These are phyloP conservation scores for Tragelaphus scriptus DNA, from an alignment of 2,113 vertebrate genomes.

Conservation along the genomic window DNA sequence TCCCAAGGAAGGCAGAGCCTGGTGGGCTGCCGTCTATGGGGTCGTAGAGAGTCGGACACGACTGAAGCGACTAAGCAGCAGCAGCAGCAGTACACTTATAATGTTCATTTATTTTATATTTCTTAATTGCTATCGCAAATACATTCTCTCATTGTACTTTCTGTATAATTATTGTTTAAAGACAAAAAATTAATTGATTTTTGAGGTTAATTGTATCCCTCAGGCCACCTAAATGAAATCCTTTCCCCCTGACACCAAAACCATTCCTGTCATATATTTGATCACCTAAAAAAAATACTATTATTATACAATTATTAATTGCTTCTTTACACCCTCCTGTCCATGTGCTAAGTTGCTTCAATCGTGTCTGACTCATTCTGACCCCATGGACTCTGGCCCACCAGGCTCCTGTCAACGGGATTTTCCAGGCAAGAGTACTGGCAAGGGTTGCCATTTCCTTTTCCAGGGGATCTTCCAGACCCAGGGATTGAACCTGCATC, in stretches of 20 bases:
- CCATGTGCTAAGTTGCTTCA: neutral
- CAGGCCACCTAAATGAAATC: neutral
- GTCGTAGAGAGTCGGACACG: too few relatives aligned
- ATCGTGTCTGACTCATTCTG: neutral
- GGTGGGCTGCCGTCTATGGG: too few relatives aligned
- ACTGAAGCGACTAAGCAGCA: too few relatives aligned
- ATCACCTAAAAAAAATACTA: too few relatives aligned
- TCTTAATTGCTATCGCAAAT: neutral
- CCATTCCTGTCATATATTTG: neutral
- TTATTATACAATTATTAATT: too few relatives aligned
- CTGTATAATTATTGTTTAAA: neutral
- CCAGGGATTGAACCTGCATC: neutral
- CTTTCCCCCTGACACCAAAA: neutral
- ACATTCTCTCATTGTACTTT: neutral
- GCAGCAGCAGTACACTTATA: neutral
- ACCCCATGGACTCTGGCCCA: neutral
- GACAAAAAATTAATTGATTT: neutral
- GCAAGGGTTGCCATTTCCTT: neutral
- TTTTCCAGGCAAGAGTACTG: neutral
- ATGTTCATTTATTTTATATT: neutral
- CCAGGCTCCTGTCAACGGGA: neutral
- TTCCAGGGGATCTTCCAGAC: neutral
- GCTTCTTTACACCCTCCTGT: neutral
- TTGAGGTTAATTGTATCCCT: neutral
- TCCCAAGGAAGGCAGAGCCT: too few relatives aligned